Evolutionary conservation across 2,888 invertebrate genomes (phyloP).

Genomic region (Hermaeophaga mercurialis): DNA sequence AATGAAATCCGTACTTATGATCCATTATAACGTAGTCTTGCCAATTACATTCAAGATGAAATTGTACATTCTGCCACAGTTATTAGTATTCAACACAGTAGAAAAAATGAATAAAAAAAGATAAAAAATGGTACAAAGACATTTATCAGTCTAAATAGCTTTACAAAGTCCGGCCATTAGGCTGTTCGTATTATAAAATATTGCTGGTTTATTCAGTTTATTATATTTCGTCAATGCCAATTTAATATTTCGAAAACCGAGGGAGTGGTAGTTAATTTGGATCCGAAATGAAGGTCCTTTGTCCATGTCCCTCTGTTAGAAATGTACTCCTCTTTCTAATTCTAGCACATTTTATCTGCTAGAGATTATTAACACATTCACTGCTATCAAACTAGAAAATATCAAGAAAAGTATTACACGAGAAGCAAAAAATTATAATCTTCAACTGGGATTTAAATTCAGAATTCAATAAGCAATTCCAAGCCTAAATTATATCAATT

Average conservation of each 20-base stretch:
- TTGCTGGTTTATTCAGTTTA: constrained; percentile 21
- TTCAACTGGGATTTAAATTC: too few relatives aligned
- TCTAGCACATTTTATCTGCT: too few relatives aligned
- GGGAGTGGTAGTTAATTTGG: background rate
- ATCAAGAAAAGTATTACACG: too few relatives aligned
- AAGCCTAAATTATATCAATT: too few relatives aligned
- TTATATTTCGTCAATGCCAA: constrained; percentile 10
- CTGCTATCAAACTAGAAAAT: too few relatives aligned
- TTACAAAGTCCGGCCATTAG: constrained; percentile 39
- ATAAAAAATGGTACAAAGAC: constrained; percentile 37
- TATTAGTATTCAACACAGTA: constrained; percentile 37
- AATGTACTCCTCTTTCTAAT: too few relatives aligned
- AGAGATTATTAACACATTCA: too few relatives aligned
- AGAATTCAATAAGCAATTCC: too few relatives aligned
- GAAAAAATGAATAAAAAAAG: constrained; percentile 24
- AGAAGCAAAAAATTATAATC: too few relatives aligned
- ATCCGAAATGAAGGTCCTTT: background rate
- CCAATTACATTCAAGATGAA: constrained; percentile 14
- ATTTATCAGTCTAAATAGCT: constrained; percentile 41
- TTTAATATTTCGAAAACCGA: constrained; percentile 2
- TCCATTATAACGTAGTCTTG: constrained; percentile 14
- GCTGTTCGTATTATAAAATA: constrained; percentile 26
- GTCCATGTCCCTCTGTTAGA: background rate
- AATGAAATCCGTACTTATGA: constrained; percentile 5
- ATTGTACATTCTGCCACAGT: constrained; percentile 31